A percentile compares a stretch with the other conserved stretches of the same genome.
Conservation (phyloP, 2,113 vertebrate species). For the Protobothrops mucrosquamatus region DNA sequence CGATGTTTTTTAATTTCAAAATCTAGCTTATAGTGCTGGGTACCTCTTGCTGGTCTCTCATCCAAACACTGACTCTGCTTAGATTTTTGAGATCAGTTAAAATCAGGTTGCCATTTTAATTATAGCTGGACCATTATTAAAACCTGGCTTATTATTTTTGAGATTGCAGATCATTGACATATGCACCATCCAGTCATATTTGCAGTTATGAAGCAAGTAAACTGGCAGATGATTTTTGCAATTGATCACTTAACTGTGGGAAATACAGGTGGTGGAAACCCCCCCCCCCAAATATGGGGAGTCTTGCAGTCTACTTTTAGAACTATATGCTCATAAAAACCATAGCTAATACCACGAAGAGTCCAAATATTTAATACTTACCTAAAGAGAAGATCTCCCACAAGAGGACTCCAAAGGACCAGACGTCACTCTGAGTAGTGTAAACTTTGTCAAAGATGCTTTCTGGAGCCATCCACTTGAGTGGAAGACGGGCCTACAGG, state of each 20-base stretch:
- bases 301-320: background rate
- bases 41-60: background rate
- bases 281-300: background rate
- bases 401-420: slow-evolving; percentile 97
- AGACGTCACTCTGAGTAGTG: slow-evolving; percentile 96
- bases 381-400: slow-evolving; percentile 99
- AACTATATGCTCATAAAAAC: background rate
- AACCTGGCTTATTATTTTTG: background rate
- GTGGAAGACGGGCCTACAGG: slow-evolving; percentile 87
- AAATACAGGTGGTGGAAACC: background rate
- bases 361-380: slow-evolving; percentile 60
- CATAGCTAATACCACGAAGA: background rate
- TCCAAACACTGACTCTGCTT: background rate
- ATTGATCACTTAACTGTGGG: background rate
- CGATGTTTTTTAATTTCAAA: background rate
- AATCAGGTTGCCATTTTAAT: background rate
- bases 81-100: background rate
- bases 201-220: background rate
- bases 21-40: background rate
- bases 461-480: slow-evolving; percentile 99
- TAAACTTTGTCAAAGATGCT: slow-evolving; percentile 99
- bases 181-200: background rate
- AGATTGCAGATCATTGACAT: background rate
- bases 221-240: background rate
- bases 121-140: background rate